Evolutionary conservation across 2,113 vertebrate species (phyloP).

Genomic region (Salminus brasiliensis): DNA sequence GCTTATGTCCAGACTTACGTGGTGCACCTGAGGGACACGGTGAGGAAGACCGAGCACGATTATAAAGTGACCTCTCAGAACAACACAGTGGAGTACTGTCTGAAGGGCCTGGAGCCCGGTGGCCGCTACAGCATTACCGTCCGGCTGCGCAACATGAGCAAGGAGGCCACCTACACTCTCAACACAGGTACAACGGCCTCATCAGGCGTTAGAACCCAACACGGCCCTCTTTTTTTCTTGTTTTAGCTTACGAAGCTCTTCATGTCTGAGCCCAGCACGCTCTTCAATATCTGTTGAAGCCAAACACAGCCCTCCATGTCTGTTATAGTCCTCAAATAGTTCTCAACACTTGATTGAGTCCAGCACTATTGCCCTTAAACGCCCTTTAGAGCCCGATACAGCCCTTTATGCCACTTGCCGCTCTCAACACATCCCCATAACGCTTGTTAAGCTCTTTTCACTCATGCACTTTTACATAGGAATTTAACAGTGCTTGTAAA

Average conservation of each 20-base stretch:
- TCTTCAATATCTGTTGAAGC: background rate
- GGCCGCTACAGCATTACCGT: constrained; percentile 89
- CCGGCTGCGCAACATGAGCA: constrained; percentile 96
- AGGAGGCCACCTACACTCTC: constrained; percentile 90
- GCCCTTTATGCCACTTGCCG: background rate
- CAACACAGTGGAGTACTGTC: constrained; percentile 89
- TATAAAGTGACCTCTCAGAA: constrained; percentile 89
- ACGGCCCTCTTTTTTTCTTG: background rate
- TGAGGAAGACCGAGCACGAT: constrained; percentile 85
- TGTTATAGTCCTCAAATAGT: background rate
- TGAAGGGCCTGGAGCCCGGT: constrained; percentile 86
- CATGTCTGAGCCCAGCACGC: background rate
- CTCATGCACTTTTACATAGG: too few relatives aligned
- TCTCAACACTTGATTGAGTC: too few relatives aligned
- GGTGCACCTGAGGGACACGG: constrained; percentile 85
- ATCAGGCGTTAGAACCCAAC: background rate
- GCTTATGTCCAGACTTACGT: constrained; percentile 79
- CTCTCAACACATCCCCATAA: too few relatives aligned
- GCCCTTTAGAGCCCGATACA: background rate
- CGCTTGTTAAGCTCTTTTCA: too few relatives aligned
- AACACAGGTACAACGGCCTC: constrained; percentile 82
- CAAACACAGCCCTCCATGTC: background rate
- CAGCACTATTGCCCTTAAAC: too few relatives aligned
- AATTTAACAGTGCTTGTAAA: too few relatives aligned
- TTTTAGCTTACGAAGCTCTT: too few relatives aligned